Evolutionary conservation across 2,113 vertebrate species (phyloP), one percentile per base, ranked within the genome.

Genomic region (Phaethornis superciliosus): DNA sequence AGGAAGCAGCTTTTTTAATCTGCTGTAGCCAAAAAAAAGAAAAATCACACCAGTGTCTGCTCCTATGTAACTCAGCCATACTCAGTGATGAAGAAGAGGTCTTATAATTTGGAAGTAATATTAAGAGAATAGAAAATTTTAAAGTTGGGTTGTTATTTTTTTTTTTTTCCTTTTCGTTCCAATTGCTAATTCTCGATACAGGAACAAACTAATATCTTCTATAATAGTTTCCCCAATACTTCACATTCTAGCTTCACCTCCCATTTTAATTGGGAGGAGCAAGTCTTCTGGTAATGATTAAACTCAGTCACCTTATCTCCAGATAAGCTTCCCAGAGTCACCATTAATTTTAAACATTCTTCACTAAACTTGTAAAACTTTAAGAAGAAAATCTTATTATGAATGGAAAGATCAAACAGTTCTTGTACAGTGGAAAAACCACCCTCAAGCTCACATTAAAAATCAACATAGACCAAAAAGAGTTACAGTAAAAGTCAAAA

Each of bases 371-470:
- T 49, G 6, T 7, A 76, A 64, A 68, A 60, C 1, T 35, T 79
- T 4, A 23, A 42, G 27, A 26, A 58, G 2, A 51, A 40, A 33
- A 5, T 3, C 2, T 60, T 86, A 44, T 18, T n/a, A 10, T 16
- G 0, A 75, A 46, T 37, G 56, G 15, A 77, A 70, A 47, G 35
- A 84, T 40, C 15, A n/a, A 52, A 1, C 47, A 28, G 4, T 3
- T 65, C 19, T 37, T 0, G 0, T 21, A 21, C 3, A 65, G 27
- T 16, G 63, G 40, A 14, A n/a, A 28, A 47, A 15, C 12, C 13
- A 60, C 4, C 7, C 9, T 49, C 35, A 69, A 80, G 14, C 6
- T 58, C 12, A 35, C 8, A 37, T 60, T 16, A 44, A 79, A 84
- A 81, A 69, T 23, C 40, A 42, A 58, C 7, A 40, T 3, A 32